Evolutionary conservation across 2,113 vertebrate genomes (phyloP).

Genomic region (Colinus virginianus): DNA sequence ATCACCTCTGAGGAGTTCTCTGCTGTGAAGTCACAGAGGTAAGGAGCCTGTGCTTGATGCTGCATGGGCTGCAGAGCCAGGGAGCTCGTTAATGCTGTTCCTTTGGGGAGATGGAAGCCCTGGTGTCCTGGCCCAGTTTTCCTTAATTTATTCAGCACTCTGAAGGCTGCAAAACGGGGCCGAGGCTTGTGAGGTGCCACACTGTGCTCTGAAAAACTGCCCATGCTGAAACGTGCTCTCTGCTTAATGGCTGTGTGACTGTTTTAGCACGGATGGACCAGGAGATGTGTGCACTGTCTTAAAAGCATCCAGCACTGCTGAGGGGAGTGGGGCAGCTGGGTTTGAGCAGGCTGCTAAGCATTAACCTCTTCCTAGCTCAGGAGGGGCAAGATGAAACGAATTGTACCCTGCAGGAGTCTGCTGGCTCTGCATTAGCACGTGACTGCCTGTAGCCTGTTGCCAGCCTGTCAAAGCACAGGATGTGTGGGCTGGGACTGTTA

Average conservation of each 20-base stretch:
- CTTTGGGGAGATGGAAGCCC: slow-evolving; percentile 60
- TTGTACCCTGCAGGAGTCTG: not conserved
- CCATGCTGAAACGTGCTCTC: slow-evolving; percentile 11
- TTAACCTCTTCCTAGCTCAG: not conserved
- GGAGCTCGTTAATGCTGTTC: slow-evolving; percentile 65
- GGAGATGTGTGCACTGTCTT: not conserved
- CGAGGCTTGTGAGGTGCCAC: slow-evolving; percentile 64
- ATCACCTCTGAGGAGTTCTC: slow-evolving; percentile 98
- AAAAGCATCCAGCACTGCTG: not conserved
- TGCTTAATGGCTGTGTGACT: not conserved
- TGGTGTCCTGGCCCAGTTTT: slow-evolving; percentile 64
- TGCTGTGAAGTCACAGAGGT: slow-evolving; percentile 90
- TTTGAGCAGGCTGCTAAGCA: not conserved
- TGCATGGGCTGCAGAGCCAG: slow-evolving; percentile 46
- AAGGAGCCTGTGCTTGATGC: slow-evolving; percentile 53
- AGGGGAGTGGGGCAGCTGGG: not conserved
- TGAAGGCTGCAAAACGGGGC: slow-evolving; percentile 66
- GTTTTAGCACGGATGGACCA: not conserved
- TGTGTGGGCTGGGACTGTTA: not conserved
- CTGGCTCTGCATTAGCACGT: not conserved
- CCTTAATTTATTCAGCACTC: slow-evolving; percentile 72
- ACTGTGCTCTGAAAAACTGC: slow-evolving; percentile 32
- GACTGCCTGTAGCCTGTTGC: not conserved
- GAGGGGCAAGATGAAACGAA: not conserved
- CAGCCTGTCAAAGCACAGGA: not conserved